Evolutionary conservation across 1,140 invertebrate species (phyloP).

Genomic region (Drosophila bocqueti): DNA sequence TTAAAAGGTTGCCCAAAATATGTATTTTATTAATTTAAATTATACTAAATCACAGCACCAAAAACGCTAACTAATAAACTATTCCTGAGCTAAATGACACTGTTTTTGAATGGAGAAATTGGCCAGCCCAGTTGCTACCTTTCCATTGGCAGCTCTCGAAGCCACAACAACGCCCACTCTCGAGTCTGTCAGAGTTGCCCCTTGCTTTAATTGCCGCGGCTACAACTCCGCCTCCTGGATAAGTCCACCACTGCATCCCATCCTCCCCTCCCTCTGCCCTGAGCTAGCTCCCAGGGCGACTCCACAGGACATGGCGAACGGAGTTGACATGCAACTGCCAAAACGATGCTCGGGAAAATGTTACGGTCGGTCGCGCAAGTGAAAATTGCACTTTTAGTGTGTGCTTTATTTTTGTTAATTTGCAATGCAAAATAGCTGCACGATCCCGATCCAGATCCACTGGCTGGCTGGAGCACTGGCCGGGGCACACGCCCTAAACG

Average conservation of each 20-base stretch:
- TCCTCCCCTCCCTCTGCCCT: too few relatives aligned
- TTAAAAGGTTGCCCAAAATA: too few relatives aligned
- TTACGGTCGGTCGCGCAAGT: conserved; percentile 57
- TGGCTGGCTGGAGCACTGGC: neutral
- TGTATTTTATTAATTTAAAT: too few relatives aligned
- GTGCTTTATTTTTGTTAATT: conserved; percentile 59
- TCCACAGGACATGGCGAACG: conserved; percentile 33
- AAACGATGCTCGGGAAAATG: conserved; percentile 48
- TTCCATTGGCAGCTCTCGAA: conserved; percentile 27
- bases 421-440: conserved; percentile 80
- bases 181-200: conserved; percentile 19
- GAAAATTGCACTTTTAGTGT: conserved; percentile 70
- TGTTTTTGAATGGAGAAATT: conserved; percentile 12
- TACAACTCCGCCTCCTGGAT: conserved; percentile 6
- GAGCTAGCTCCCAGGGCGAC: neutral
- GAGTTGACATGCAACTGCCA: conserved; percentile 75
- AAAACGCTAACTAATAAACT: neutral
- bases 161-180: conserved; percentile 33
- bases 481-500: conserved; percentile 74
- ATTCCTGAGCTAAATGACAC: neutral
- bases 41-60: neutral
- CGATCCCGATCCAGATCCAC: conserved; percentile 49
- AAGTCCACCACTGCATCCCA: neutral
- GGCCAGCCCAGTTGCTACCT: conserved; percentile 22
- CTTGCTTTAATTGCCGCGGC: conserved; percentile 38